Percentiles rank a stretch among this genome's conserved stretches.
These are phyloP conservation scores for Echinops telfairi DNA, from an alignment of 2,113 vertebrate genomes.

Conservation along the genomic window DNA sequence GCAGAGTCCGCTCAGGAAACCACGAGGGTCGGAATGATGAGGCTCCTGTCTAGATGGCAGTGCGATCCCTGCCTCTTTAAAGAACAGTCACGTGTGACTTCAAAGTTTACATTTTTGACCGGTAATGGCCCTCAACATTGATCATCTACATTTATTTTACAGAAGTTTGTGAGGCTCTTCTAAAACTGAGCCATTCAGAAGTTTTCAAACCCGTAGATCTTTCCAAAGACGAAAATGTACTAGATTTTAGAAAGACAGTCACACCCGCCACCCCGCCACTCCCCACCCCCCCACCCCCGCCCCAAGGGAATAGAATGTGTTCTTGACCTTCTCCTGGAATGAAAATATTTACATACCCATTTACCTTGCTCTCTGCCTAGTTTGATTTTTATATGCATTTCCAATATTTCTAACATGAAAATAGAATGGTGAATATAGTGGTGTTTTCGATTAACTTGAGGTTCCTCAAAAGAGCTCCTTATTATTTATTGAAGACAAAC, in stretches of 20 bases:
- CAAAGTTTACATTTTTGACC: not conserved
- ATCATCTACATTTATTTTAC: not conserved
- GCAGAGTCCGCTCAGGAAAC: not conserved
- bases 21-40: accelerated
- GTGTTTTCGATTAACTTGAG: not conserved
- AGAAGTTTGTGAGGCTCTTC: not conserved
- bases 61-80: not conserved
- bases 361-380: not conserved
- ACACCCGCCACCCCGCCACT: no score
- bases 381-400: not conserved
- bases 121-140: no score
- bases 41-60: not conserved
- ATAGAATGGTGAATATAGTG: not conserved
- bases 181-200: not conserved
- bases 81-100: not conserved
- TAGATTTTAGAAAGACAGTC: not conserved
- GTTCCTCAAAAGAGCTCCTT: not conserved
- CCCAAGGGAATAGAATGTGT: not conserved
- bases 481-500: not conserved
- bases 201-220: not conserved
- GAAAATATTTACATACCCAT: not conserved
- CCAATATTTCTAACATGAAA: not conserved
- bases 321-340: not conserved
- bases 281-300: no score
- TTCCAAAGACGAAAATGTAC: not conserved